phyloP scores from a whole-genome alignment of 2,113 vertebrate genomes.

The Gallinago media region DNA sequence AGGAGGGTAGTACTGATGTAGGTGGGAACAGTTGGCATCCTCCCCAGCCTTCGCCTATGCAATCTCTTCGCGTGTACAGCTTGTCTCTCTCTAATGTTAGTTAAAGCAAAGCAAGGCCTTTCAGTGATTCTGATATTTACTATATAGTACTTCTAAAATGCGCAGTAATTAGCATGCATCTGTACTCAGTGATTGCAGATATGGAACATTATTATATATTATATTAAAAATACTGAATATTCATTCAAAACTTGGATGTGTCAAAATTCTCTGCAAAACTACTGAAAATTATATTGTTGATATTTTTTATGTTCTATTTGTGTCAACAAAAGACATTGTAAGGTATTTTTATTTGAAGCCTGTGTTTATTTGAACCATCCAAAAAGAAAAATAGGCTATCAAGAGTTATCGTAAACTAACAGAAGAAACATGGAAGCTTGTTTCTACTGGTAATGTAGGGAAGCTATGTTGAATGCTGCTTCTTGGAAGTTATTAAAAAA shows the following conservation, averaged over 20 bases:
- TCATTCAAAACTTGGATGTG: not conserved
- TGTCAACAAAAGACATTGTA: not conserved
- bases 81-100: not conserved
- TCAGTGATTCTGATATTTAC: not conserved
- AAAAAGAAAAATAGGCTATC: not conserved
- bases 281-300: not conserved
- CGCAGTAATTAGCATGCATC: accelerated
- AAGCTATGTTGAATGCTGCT: not conserved
- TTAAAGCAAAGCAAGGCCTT: not conserved
- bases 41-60: not conserved
- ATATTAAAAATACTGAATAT: not conserved
- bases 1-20: not conserved
- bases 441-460: not conserved
- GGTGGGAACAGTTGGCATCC: not conserved
- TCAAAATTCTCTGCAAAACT: not conserved
- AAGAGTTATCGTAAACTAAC: not conserved
- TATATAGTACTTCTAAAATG: not conserved
- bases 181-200: not conserved
- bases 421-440: not conserved
- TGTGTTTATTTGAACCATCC: not conserved
- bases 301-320: not conserved
- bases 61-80: not conserved
- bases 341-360: not conserved
- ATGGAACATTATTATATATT: not conserved
- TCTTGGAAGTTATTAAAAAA: not conserved